Evolutionary conservation across 2,113 vertebrate genomes (phyloP), one percentile per base, ranked within the genome.

Genomic region (Lathamus discolor): DNA sequence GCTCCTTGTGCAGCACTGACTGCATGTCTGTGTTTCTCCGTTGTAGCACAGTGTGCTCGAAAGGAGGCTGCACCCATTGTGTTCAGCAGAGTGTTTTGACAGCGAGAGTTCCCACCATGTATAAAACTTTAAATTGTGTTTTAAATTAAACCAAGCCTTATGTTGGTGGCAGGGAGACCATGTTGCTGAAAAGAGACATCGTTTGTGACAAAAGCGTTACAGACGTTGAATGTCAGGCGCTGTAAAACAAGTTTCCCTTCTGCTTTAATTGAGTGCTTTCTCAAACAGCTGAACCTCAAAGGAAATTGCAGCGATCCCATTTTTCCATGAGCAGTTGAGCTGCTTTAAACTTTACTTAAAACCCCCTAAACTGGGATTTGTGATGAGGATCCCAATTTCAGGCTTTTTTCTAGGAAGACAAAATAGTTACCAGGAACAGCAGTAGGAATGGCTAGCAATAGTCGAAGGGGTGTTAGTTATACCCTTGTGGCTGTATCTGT

Each of bases 201-300:
- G 52, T 95, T 96, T 90, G 93, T 96, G 95, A 95, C 66, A 90
- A 67, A 84, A 95, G 46, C 89, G 52, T 85, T 92, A 14, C 90
- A 81, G 46, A 33, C 66, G 24, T 49, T 79, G 88, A 86, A 82
- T 59, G 95, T 92, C 93, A 94, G 48, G 33, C 55, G 14, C 76
- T 93, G 73, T 87, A 57, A 92, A 96, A 66, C 29, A 77, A 77
- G 75, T 91, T 94, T 96, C 18, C 92, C 74, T 96, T 89, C 89
- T 91, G 69, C 73, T 96, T 97, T 97, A 95, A 97, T 95, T 96
- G 79, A 77, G 91, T 83, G 90, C 17, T 95, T 96, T 88, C 92
- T 96, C 80, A 76, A 93, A 28, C 61, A 88, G 84, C 88, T 93
- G 46, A 88, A 84, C 63, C 41, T 95, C 39, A 90, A 92, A 95